Evolutionary conservation across 2,888 invertebrate species (phyloP), one percentile per base, ranked within the genome.

Genomic region (Calephelis perditalis): DNA sequence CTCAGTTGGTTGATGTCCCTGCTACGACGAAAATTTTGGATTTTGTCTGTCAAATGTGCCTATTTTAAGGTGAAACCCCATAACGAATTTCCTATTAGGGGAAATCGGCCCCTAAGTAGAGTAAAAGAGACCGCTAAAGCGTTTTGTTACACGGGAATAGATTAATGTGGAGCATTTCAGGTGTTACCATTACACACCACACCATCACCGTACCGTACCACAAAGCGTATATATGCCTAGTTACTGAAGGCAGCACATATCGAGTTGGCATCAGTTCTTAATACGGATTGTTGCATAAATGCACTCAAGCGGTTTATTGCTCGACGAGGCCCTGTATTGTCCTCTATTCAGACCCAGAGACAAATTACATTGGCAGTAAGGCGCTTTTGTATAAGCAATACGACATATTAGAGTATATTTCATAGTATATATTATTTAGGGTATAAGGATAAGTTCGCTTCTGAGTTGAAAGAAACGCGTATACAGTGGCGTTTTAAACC

Each of bases 131-230:
- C 45, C 3, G n/a, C 7, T 40, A 62, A 59, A 26, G 47, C 62
- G 2, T 61, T 67, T 11, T 46, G 44, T 26, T 60, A 61, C 35
- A 62, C 62, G 3, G 59, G 60, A 5, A 43, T 46, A 12, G 65
- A 65, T 44, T 63, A 58, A 56, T 62, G 58, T n/a, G 65, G 57
- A 37, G 62, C 49, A 26, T 40, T 57, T 7, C 47, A 47, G 8
- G 15, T 59, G 40, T 58, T 46, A 26, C 54, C 58, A n/a, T n/a
- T n/a, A n/a, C n/a, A n/a, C n/a, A n/a, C n/a, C n/a, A n/a, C n/a
- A n/a, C n/a, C n/a, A n/a, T n/a, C n/a, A n/a, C n/a, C n/a, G n/a
- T n/a, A n/a, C n/a, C n/a, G n/a, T n/a, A n/a, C 10, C 36, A 44
- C 2, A 64, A 64, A 10, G 56, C 56, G 1, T 64, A 56, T n/a